These are phyloP conservation scores for Rhizomys pruinosus DNA, from an alignment of 2,113 vertebrate genomes.

Conservation along the genomic window DNA sequence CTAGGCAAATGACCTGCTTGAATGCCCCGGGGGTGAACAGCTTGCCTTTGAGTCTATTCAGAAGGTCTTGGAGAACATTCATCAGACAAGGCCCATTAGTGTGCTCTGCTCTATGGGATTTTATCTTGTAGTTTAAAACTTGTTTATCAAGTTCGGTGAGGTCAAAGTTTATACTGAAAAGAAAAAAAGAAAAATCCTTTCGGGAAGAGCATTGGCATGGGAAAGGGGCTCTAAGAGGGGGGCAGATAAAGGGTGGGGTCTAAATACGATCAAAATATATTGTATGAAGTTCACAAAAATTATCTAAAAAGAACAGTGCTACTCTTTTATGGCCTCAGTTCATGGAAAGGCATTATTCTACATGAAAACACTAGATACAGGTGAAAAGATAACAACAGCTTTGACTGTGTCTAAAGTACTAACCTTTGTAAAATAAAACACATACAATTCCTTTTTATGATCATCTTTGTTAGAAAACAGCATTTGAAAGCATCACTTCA, in stretches of 20 bases:
- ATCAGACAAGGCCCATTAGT: background rate
- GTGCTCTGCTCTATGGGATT: background rate
- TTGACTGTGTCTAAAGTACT: background rate
- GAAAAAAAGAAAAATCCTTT: background rate
- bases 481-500: background rate
- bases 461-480: background rate
- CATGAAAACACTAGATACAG: background rate
- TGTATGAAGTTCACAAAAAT: too few species aligned
- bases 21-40: background rate
- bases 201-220: too few species aligned
- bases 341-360: background rate
- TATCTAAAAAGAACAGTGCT: background rate
- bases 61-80: background rate
- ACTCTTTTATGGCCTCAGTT: background rate
- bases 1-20: background rate
- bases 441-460: slow-evolving; percentile 13
- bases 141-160: background rate
- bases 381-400: background rate
- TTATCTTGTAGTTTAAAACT: background rate
- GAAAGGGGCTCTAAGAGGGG: too few species aligned
- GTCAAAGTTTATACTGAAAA: background rate
- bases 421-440: slow-evolving; percentile 36
- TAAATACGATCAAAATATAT: too few species aligned
- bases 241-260: background rate
- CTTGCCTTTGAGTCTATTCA: background rate